These are phyloP conservation scores for Chaetorhynchus papuensis DNA, from an alignment of 2,113 vertebrate species.

Conservation along the genomic window DNA sequence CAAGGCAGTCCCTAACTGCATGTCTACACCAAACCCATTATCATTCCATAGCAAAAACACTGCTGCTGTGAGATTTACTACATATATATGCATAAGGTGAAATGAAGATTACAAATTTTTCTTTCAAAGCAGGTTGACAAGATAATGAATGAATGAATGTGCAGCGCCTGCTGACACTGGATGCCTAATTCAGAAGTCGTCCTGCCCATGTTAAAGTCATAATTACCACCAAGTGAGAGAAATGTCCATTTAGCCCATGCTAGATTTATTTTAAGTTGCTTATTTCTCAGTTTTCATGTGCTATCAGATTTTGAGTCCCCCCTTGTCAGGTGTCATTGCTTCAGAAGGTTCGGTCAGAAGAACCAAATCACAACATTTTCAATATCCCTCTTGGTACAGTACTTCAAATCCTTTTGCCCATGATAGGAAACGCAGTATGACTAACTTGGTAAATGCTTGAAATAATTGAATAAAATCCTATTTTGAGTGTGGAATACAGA, in stretches of 20 bases:
- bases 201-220: background rate
- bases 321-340: conserved; percentile 14
- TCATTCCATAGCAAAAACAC: background rate
- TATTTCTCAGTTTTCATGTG: background rate
- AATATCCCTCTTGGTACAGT: background rate
- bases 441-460: conserved; percentile 7
- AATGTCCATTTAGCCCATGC: background rate
- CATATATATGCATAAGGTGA: background rate
- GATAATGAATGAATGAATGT: background rate
- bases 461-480: conserved; percentile 46
- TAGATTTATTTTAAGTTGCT: background rate
- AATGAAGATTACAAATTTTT: background rate
- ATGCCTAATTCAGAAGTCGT: background rate
- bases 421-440: background rate
- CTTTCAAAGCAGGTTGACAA: background rate
- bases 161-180: background rate
- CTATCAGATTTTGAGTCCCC: background rate
- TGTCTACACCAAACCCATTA: background rate
- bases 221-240: background rate
- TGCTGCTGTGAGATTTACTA: background rate
- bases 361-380: background rate
- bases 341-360: background rate
- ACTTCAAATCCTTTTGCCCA: conserved; percentile 8
- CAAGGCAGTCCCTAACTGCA: background rate
- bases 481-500: background rate